Evolutionary conservation across 2,888 invertebrate genomes (phyloP), one percentile per base, ranked within the genome.

Genomic region (Hydropsyche betteni): DNA sequence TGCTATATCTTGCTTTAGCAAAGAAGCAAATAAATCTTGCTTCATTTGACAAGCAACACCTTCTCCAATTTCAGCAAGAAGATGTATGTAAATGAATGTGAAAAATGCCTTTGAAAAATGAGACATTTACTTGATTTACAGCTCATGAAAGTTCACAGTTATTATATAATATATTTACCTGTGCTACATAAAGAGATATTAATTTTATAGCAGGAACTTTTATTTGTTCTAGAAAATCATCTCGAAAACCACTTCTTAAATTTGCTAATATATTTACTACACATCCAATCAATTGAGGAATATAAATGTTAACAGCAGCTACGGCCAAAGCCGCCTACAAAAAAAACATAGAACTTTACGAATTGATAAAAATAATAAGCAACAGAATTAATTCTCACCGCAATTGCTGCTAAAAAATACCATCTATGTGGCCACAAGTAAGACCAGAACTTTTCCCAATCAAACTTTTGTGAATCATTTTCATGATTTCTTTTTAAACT

Each of bases 61-160:
- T 85, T 99, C 98, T 0, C 98, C 98, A 68, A 97, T 91, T 82
- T 93, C 91, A 0, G 96, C 92, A 53, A 99, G 85, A 77, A 95
- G 87, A 77, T 93, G 92, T 80, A 99, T 98, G 85, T 98, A 99
- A 72, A 91, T 85, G 83, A 96, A 96, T 69, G 98, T 98, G 82
- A 95, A 93, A 24, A 91, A 84, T 12, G 96, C 93, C 94, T 95
- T 86, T 68, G 88, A 87, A 50, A 77, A 73, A 76, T 69, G 50
- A 70, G 74, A 69, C 52, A 70, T 8, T 8, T 2, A 44, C 44
- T 24, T 2, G 2, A 24, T 2, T 24, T 24, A 64, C 50, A 71
- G 68, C 2, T 24, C 24, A 24, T 24, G 24, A 24, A 24, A 24
- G 1, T 24, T 24, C 2, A n/a, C n/a, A 24, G 24, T 24, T 2